A percentile compares a stretch with the other conserved stretches of the same genome.
Evolutionary conservation across 2,888 invertebrate genomes (phyloP).

Genomic region (Margaritifera margaritifera): DNA sequence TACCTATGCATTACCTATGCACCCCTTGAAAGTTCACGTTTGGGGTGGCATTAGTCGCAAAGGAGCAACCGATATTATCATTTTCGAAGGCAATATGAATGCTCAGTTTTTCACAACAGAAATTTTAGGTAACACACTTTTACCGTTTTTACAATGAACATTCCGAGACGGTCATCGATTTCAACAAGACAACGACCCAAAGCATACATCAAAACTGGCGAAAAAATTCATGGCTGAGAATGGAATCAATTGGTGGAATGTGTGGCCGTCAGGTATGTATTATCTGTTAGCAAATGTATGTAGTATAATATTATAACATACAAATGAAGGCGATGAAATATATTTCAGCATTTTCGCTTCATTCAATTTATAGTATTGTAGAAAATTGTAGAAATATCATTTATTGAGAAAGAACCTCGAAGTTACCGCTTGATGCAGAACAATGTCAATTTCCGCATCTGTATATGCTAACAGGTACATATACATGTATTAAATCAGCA

Average conservation of each 20-base stretch:
- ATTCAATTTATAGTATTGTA: too few species aligned
- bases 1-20: too few species aligned
- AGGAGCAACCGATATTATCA: conserved; percentile 10
- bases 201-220: conserved; percentile 6
- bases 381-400: too few species aligned
- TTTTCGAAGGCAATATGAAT: conserved; percentile 24
- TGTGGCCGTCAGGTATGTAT: conserved; percentile 9
- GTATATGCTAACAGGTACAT: too few species aligned
- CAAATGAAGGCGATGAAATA: too few species aligned
- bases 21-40: conserved; percentile 23
- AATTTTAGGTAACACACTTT: conserved; percentile 10
- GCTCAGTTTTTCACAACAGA: conserved; percentile 14
- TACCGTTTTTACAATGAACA: conserved; percentile 15
- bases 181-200: conserved; percentile 18
- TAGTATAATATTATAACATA: too few species aligned
- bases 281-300: too few species aligned
- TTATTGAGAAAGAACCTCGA: too few species aligned
- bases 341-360: too few species aligned
- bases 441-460: too few species aligned
- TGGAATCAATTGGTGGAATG: background rate
- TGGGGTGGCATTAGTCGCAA: conserved; percentile 22
- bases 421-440: too few species aligned
- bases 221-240: conserved; percentile 13
- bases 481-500: too few species aligned
- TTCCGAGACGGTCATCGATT: conserved; percentile 8